Evolutionary conservation across 2,888 invertebrate genomes (phyloP), one percentile per base, ranked within the genome.

Genomic region (Mactromeris polynyma): DNA sequence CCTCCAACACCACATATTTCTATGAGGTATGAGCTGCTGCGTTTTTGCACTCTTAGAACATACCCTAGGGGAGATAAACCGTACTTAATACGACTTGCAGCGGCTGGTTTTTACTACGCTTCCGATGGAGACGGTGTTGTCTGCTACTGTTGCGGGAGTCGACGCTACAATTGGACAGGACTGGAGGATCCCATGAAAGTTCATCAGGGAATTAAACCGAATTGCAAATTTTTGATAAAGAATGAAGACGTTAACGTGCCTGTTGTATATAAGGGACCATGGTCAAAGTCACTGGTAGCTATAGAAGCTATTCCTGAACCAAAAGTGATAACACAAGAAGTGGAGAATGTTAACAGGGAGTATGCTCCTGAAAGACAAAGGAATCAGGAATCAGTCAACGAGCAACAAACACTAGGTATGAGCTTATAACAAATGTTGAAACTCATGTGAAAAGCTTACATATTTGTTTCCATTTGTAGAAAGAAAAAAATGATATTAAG

Each of bases 11-110:
- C 90, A 21, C 86, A 90, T 11, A 46, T 89, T 14, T 82, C 91
- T 31, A 91, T 91, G 91, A 69, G 78, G n/a, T 91, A 88, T 54
- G 91, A 91, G 58, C 83, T 90, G 3, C 73, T 91, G 11, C 84
- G 91, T 19, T 82, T 91, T 0, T 91, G 90, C 58, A 91, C 91
- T 7, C 81, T 85, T 14, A 83, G 90, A 69, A 91, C 84, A 46
- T 91, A 89, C 38, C 91, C 91, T 33, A 85, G 83, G 40, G 89
- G 89, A 69, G 77, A 87, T 83, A 91, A 91, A 69, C 89, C 90
- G n/a, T 91, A 80, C 33, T 26, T 88, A 33, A 90, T 85, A 4
- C 42, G 42, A 31, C 33, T 91, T 54, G 90, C 91, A 9, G 80
- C 36, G 6, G 90, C 91, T 40, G 91, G 91, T 11, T 88, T 90